Base-by-base conservation (phyloP, 2,797 vertebrate species). In the Halcyon leucocephala region DNA sequence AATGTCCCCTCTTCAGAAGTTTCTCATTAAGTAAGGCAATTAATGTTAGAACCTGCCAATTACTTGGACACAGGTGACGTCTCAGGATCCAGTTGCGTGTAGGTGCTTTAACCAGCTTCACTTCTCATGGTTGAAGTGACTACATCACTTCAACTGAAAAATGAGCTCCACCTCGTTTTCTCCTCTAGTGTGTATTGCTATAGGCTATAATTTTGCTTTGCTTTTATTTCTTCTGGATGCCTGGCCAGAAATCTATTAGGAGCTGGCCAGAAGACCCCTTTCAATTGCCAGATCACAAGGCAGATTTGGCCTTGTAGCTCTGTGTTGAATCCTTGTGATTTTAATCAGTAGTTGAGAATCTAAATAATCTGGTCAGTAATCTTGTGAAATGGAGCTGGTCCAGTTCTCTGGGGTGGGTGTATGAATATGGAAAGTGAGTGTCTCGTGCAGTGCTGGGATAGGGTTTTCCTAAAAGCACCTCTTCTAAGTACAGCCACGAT, bases 391-490 rank as follows among this genome's bases (percentile, higher is more conserved):
- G 80, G 83, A 91, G 19, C 29, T 66, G 41, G 20, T 77, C 76
- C 88, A 80, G 52, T 57, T 77, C 70, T 52, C 4, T 61, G 60
- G 51, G 58, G 22, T 73, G 22, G 17, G 65, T 86, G 52, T 79
- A 24, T 9, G 64, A 90, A 58, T 69, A 58, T 24, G 49, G 94
- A 91, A 93, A 91, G 37, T 5, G 6, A 79, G 60, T 18, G 62
- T 64, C 16, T 79, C 92, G 78, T 29, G 55, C 21, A 70, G 46
- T 79, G n/a, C 70, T 89, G 49, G 54, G 46, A 31, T 19, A 69
- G 46, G 24, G 19, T 69, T 89, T 93, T 93, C 70, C 78, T 86
- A 48, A 55, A 76, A 86, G 46, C 77, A 94, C 49, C n/a, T 88
- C 17, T 88, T 78, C 62, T 55, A 62, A 74, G 28, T 78, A 67